Evolutionary conservation across 2,113 vertebrate species (phyloP).

Genomic region (Opisthocomus hoazin): DNA sequence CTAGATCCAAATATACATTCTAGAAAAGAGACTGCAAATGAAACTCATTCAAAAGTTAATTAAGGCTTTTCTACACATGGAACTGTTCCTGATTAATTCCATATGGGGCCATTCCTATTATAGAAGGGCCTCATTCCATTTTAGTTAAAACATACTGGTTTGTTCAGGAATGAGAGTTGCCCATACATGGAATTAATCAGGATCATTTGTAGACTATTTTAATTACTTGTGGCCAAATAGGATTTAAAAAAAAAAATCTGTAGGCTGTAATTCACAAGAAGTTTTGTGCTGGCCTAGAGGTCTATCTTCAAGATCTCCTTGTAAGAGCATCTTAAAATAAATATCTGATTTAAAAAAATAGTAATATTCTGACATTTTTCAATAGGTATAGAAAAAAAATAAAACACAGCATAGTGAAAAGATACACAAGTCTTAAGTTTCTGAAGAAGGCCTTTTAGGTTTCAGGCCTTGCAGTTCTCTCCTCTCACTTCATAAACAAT

Average conservation of each 20-base stretch:
- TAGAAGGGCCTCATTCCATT: not conserved
- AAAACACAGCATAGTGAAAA: not conserved
- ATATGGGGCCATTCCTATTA: not conserved
- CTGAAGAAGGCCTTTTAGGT: not conserved
- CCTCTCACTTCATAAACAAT: not conserved
- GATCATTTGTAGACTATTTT: not conserved
- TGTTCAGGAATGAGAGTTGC: not conserved
- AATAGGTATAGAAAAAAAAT: not conserved
- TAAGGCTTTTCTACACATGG: slow-evolving; percentile 23
- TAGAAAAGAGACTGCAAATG: slow-evolving; percentile 9
- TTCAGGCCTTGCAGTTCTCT: not conserved
- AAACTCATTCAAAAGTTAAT: slow-evolving; percentile 45
- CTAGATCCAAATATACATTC: not conserved
- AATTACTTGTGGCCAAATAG: not conserved
- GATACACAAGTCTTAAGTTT: not conserved
- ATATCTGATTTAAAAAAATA: not conserved
- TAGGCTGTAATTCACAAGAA: not conserved
- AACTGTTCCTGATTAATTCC: slow-evolving; percentile 44
- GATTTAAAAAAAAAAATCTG: not conserved
- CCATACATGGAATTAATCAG: not conserved
- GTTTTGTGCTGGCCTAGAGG: not conserved
- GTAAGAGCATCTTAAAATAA: not conserved
- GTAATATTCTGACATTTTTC: not conserved
- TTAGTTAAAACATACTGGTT: not conserved
- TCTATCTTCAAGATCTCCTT: not conserved